Percentiles rank a stretch among this genome's conserved stretches.
Evolutionary conservation across 2,797 vertebrate genomes (phyloP).

Genomic region (Characodon lateralis): DNA sequence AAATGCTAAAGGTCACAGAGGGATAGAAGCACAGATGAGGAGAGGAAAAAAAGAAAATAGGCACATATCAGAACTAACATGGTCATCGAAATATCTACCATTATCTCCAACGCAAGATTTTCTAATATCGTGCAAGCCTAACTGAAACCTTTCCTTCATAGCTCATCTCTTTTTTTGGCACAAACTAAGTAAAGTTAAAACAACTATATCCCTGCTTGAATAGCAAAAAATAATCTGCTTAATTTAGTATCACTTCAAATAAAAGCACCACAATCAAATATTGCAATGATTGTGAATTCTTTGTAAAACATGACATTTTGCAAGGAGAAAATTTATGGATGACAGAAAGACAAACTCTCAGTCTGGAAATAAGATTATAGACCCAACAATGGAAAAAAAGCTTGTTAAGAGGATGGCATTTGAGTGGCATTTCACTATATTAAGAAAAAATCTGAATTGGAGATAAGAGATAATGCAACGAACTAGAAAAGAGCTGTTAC

Average conservation of each 20-base stretch:
- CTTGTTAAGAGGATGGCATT: neutral
- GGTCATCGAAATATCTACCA: no score
- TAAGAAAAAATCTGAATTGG: neutral
- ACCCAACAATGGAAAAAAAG: neutral
- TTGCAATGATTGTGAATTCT: neutral
- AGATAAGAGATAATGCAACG: neutral
- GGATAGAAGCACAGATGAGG: no score
- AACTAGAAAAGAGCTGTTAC: neutral
- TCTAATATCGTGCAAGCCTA: no score
- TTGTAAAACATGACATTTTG: neutral
- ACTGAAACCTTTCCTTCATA: neutral
- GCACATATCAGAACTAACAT: no score
- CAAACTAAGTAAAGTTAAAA: neutral
- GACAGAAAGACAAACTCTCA: neutral
- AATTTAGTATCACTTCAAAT: neutral
- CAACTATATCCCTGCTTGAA: neutral
- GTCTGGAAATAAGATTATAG: constrained; percentile 8
- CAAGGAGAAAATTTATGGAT: neutral
- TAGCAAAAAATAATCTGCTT: neutral
- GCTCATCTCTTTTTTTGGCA: neutral
- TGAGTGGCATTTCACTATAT: constrained; percentile 5
- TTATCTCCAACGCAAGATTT: no score
- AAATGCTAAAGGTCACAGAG: no score
- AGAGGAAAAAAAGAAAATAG: no score
- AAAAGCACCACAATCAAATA: neutral